Base-by-base conservation (phyloP, 2,888 invertebrate genomes). In the Calameuta pallipes region DNA sequence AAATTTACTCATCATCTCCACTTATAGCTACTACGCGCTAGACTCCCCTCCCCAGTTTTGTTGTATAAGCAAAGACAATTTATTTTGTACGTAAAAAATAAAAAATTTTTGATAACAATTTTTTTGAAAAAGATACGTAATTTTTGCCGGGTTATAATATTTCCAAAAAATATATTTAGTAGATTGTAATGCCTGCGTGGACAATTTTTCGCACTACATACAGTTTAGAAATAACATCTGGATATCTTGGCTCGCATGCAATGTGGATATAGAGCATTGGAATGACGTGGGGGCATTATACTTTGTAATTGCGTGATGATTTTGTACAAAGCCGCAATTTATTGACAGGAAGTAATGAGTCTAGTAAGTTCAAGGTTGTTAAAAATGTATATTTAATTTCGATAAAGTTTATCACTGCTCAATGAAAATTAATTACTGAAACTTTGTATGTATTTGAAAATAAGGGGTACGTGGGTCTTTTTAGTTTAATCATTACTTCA, bases 281-380 rank as follows among this genome's bases (percentile, higher is more conserved):
- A 56, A 56, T 56, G 23, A 56, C 56, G 23, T 56, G 56, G 23
- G 23, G 56, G 56, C 56, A 83, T 83, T 82, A 82, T 82, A 81
- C 80, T 82, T 83, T 85, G 79, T 81, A 85, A 85, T 85, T 79
- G 76, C 80, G 56, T 23, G 23, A 56, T 56, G 56, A 56, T 56
- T 56, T 56, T 56, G 79, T 80, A 79, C 70, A 79, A 85, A 85
- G 80, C 81, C 83, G 85, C 85, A 83, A 85, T 82, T 85, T 83
- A 85, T 81, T 83, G 36, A 36, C 80, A 81, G 75, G 79, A 75
- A 77, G 34, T 76, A 78, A 81, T 74, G 74, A 56, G 56, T 23
- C 56, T 56, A 23, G 23, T 3, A 56, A 56, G 56, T 56, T 56
- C 56, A 56, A 56, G 56, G 56, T 6, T 23, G 9, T 56, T 23